Percentiles rank a stretch among this genome's conserved stretches.
These are phyloP conservation scores for Chionoecetes opilio DNA, from an alignment of 1,140 invertebrate genomes.

Conservation along the genomic window DNA sequence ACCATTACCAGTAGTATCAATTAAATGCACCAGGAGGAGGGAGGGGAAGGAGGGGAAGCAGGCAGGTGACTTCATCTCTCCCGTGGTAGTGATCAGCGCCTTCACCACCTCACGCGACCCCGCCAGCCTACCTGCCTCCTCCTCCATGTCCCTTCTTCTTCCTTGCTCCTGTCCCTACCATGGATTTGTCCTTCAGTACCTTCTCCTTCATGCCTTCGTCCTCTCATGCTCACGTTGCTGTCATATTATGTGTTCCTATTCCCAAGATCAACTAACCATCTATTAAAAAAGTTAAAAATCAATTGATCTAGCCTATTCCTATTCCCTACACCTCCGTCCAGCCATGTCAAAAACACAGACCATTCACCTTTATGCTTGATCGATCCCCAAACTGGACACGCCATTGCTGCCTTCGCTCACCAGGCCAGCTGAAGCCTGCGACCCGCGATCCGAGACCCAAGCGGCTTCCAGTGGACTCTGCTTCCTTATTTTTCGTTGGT, in stretches of 20 bases:
- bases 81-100: conserved; percentile 33
- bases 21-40: background rate
- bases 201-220: background rate
- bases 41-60: background rate
- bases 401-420: background rate
- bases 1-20: background rate
- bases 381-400: background rate
- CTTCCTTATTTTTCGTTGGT: background rate
- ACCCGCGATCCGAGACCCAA: background rate
- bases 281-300: too few relatives aligned
- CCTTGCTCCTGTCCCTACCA: background rate
- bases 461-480: background rate
- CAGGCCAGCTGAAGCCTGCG: background rate
- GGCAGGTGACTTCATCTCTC: conserved; percentile 46
- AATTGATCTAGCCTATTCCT: too few relatives aligned
- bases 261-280: too few relatives aligned
- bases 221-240: too few relatives aligned
- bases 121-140: background rate
- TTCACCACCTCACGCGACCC: too few relatives aligned
- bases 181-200: background rate
- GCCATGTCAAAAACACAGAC: background rate
- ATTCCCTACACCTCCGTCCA: background rate
- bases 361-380: background rate
- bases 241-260: too few relatives aligned
- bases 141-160: background rate